Conservation (phyloP, 2,113 vertebrate species). For the Tupaia tana region DNA sequence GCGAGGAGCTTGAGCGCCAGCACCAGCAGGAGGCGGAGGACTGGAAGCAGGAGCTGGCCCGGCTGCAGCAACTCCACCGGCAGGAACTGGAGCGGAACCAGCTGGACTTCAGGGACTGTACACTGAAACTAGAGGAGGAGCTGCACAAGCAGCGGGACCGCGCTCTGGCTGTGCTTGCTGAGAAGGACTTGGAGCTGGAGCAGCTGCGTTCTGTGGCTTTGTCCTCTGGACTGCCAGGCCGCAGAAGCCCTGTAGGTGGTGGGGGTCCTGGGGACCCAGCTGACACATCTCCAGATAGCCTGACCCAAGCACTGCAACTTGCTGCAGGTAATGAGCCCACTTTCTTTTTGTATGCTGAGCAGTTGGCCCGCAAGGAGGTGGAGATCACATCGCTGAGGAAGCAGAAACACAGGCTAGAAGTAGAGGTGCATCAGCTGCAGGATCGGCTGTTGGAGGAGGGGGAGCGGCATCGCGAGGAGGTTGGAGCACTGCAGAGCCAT, state of each 20-base stretch:
- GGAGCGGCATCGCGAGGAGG: slow-evolving; percentile 90
- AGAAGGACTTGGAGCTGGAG: slow-evolving; percentile 96
- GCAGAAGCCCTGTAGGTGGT: slow-evolving; percentile 31
- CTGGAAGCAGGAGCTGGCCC: slow-evolving; percentile 82
- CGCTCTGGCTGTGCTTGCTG: slow-evolving; percentile 92
- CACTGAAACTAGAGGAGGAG: slow-evolving; percentile 92
- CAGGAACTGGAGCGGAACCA: slow-evolving; percentile 91
- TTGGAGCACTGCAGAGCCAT: slow-evolving; percentile 76
- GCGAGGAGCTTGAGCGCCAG: slow-evolving; percentile 87
- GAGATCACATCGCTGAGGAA: slow-evolving; percentile 89
- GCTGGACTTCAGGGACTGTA: slow-evolving; percentile 88
- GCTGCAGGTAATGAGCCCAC: slow-evolving; percentile 87
- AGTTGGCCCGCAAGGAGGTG: slow-evolving; percentile 94
- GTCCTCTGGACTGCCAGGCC: slow-evolving; percentile 67
- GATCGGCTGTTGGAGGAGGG: slow-evolving; percentile 86
- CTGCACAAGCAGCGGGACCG: slow-evolving; percentile 95
- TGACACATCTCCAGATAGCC: slow-evolving; percentile 54
- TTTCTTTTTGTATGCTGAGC: slow-evolving; percentile 94
- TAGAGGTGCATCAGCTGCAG: slow-evolving; percentile 89
- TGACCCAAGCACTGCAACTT: slow-evolving; percentile 88
- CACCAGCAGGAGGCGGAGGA: slow-evolving; percentile 88
- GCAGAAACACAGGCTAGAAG: slow-evolving; percentile 91
- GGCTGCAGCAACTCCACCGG: slow-evolving; percentile 88
- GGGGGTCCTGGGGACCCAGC: fast-evolving
- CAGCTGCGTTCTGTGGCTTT: slow-evolving; percentile 83